Evolutionary conservation across 2,113 vertebrate species (phyloP), one percentile per base, ranked within the genome.

Genomic region (Limanda limanda): DNA sequence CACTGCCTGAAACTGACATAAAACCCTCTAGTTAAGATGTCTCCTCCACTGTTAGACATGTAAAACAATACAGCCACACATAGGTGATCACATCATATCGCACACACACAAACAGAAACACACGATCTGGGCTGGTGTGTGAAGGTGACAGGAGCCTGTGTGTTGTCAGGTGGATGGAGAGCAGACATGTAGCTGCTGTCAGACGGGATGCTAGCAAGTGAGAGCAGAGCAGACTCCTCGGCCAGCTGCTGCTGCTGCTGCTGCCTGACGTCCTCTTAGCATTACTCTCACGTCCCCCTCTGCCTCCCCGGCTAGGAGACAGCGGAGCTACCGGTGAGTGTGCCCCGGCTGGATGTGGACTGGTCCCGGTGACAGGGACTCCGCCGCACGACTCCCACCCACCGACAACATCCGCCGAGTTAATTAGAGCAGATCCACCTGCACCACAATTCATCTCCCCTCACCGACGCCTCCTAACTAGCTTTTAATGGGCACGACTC

Each of bases 221-320:
- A 42, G 40, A 42, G 40, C 40, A 13, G 11, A 42, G 40, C 54
- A 74, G 71, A 63, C 40, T 68, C 64, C 21, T 24, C 62, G 64
- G 63, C 25, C 76, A 75, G 37, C 35, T 42, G 60, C 52, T 51
- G 14, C 27, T 35, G 79, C 76, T 71, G 79, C 25, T 27, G 25
- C 25, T 71, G 76, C 56, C 2, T 75, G 24, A 47, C 48, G 35
- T 59, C 73, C 76, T 75, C 62, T 86, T 66, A 85, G 73, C 79
- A 92, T 90, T 61, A 73, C n/a, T 20, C 78, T 88, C 86, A 90
- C 83, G 86, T 82, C 67, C 60, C 40, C 68, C 48, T 23, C 40
- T 62, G 56, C 73, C 35, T 56, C 73, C 35, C 71, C 24, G 42
- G 63, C 45, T 25, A 79, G 74, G 66, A 76, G 75, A 60, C 71